Conservation (phyloP, 2,113 vertebrate genomes). For the Cnemophilus loriae region DNA sequence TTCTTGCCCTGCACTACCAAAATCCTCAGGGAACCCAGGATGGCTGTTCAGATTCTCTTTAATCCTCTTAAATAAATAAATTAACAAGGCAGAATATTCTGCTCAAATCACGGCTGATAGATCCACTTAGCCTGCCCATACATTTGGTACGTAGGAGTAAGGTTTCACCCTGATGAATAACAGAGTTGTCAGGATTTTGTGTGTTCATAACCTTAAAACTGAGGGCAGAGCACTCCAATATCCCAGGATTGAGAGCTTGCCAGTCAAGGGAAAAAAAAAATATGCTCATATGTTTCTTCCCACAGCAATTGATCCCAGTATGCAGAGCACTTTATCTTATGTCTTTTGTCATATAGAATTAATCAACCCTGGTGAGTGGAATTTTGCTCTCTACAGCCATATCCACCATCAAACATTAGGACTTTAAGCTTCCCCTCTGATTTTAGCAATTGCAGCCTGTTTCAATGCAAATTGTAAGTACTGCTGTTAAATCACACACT, state of each 20-base stretch:
- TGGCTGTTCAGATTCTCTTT: background rate
- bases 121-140: background rate
- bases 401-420: background rate
- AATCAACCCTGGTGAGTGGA: background rate
- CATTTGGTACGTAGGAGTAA: background rate
- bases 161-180: background rate
- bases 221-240: background rate
- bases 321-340: background rate
- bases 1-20: background rate
- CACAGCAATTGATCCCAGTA: background rate
- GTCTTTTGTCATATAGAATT: slow-evolving; percentile 4
- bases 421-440: background rate
- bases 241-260: background rate
- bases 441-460: background rate
- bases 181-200: background rate
- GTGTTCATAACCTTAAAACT: slow-evolving; percentile 14
- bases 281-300: background rate
- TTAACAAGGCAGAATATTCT: background rate
- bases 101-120: background rate
- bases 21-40: background rate
- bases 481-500: slow-evolving; percentile 1
- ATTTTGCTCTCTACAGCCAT: background rate
- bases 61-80: slow-evolving; percentile 29
- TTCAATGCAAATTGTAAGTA: slow-evolving; percentile 5
- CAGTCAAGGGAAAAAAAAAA: background rate